Evolutionary conservation across 2,797 vertebrate genomes (phyloP).

Genomic region (Tachyglossus aculeatus): DNA sequence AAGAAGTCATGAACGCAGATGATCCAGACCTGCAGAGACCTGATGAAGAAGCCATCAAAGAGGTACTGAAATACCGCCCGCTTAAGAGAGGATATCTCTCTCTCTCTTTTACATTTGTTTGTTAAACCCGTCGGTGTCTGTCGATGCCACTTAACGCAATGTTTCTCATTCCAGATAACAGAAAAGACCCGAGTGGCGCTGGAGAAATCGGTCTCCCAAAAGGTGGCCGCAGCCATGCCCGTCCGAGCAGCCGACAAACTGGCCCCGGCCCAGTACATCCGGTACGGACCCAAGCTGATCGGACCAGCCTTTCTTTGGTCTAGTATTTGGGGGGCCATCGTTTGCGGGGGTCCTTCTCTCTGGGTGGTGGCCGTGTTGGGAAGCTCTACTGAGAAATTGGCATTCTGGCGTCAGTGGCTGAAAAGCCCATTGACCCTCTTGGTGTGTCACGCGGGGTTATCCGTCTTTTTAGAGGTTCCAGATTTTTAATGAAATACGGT

Average conservation of each 20-base stretch:
- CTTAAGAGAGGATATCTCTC: not conserved
- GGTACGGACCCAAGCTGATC: conserved; percentile 74
- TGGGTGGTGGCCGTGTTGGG: not conserved
- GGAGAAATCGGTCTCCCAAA: conserved; percentile 95
- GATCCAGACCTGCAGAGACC: conserved; percentile 90
- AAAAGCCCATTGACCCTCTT: conserved; percentile 9
- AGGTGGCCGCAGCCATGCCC: conserved; percentile 98
- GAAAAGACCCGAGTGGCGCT: conserved; percentile 94
- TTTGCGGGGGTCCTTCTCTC: not conserved
- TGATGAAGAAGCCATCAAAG: conserved; percentile 91
- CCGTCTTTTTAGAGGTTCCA: not conserved
- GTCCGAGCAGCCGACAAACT: conserved; percentile 97
- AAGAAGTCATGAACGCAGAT: conserved; percentile 92
- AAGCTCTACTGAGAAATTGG: conserved; percentile 1
- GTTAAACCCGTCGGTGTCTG: conserved; percentile 17
- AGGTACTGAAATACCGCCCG: conserved; percentile 75
- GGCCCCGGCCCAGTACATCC: conserved; percentile 96
- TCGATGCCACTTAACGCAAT: conserved; percentile 2
- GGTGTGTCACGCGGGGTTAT: conserved; percentile 5
- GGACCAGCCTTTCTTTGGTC: not conserved
- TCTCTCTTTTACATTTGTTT: not conserved
- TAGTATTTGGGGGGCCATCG: not conserved
- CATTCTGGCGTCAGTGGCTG: not conserved
- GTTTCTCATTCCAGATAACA: conserved; percentile 83
- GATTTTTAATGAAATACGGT: conserved; percentile 4